Conservation (phyloP, 1,140 invertebrate species). For the Aethina tumida region DNA sequence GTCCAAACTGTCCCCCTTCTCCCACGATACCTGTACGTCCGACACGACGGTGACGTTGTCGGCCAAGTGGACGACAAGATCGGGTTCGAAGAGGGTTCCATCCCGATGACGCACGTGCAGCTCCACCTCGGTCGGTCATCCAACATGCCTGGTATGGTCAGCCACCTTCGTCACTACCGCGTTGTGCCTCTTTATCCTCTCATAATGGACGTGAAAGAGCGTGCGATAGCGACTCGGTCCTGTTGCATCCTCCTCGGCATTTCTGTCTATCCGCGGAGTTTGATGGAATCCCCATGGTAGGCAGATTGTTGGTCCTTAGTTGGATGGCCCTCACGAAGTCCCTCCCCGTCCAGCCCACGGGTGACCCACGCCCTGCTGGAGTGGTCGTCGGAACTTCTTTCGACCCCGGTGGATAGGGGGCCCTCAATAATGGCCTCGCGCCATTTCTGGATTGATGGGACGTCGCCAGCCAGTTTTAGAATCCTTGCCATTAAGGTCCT, state of each 20-base stretch:
- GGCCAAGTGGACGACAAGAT: conserved; percentile 3
- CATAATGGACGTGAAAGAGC: conserved; percentile 12
- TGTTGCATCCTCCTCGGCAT: conserved; percentile 9
- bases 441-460: too few relatives aligned
- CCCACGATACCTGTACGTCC: conserved; percentile 19
- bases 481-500: too few relatives aligned
- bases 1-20: conserved; percentile 3
- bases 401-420: too few relatives aligned
- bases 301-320: conserved; percentile 11
- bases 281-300: conserved; percentile 2
- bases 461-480: too few relatives aligned
- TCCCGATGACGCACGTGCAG: conserved; percentile 7
- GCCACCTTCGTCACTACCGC: conserved; percentile 6
- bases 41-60: not conserved
- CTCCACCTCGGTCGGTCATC: conserved; percentile 8
- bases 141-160: not conserved
- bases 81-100: conserved; percentile 14
- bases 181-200: conserved; percentile 16
- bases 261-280: not conserved
- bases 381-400: too few relatives aligned
- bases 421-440: too few relatives aligned
- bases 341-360: conserved; percentile 6
- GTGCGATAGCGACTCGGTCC: conserved; percentile 14
- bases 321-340: conserved; percentile 12
- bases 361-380: not conserved